Percentiles rank a stretch among this genome's conserved stretches.
phyloP scores from a whole-genome alignment of 2,113 vertebrate genomes.

The Galeopterus variegatus region DNA sequence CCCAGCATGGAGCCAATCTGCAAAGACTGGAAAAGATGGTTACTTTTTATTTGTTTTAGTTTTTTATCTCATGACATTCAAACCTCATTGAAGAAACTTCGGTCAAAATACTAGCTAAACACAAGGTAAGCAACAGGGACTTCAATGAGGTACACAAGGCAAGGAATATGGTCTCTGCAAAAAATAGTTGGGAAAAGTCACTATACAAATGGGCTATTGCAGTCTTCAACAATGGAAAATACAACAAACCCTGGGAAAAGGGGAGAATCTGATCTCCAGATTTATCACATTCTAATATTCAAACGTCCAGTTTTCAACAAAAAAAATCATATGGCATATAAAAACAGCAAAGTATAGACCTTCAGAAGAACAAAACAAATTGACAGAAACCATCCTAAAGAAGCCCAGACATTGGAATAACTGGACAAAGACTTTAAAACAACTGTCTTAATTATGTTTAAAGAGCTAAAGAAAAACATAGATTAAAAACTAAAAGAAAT shows the following conservation, averaged over 20 bases:
- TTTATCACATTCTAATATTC: neutral
- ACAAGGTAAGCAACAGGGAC: neutral
- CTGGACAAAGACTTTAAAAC: neutral
- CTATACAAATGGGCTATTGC: neutral
- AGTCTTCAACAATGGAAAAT: neutral
- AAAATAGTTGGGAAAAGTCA: neutral
- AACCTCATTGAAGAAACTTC: neutral
- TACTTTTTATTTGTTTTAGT: neutral
- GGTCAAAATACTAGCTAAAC: neutral
- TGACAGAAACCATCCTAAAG: neutral
- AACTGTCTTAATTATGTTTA: neutral
- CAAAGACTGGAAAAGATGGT: neutral
- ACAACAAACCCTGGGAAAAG: neutral
- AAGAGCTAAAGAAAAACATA: neutral
- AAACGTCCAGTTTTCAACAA: neutral
- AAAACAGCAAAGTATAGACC: neutral
- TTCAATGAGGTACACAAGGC: neutral
- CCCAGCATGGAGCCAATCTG: neutral
- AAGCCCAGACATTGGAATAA: neutral
- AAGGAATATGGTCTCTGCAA: neutral
- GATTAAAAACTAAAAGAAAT: neutral
- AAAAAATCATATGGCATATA: neutral
- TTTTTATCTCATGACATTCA: neutral
- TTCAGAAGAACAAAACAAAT: neutral
- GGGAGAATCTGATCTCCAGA: neutral